Evolutionary conservation across 2,797 vertebrate species (phyloP).

Genomic region (Tinamus major): DNA sequence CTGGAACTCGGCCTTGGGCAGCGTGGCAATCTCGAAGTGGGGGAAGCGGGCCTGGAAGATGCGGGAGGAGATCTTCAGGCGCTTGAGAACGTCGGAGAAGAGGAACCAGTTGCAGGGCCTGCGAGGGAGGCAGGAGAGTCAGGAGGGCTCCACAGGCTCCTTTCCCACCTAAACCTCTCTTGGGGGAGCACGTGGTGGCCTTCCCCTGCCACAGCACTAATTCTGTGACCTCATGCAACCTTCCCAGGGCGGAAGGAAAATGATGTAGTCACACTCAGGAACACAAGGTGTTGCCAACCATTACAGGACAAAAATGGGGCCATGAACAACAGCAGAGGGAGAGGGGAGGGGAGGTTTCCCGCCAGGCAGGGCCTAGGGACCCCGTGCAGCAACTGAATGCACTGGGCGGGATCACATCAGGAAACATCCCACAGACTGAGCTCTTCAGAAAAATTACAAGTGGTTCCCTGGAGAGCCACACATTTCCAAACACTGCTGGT

Average conservation of each 20-base stretch:
- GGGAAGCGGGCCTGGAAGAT: conserved; percentile 96
- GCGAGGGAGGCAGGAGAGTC: background rate
- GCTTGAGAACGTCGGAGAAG: conserved; percentile 91
- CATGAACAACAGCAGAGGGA: background rate
- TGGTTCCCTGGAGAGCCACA: background rate
- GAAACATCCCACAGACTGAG: background rate
- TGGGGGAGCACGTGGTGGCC: too few relatives aligned
- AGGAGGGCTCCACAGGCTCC: accelerated
- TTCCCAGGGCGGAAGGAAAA: background rate
- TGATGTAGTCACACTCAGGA: background rate
- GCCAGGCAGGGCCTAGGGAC: background rate
- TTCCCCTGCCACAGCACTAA: background rate
- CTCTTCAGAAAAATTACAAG: background rate
- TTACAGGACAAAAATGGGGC: background rate
- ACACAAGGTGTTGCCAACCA: background rate
- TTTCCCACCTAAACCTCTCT: background rate
- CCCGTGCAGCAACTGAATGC: background rate
- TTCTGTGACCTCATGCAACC: background rate
- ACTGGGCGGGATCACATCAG: background rate
- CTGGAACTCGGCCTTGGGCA: conserved; percentile 88
- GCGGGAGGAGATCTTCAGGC: conserved; percentile 92
- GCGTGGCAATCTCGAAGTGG: conserved; percentile 90
- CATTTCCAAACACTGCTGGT: background rate
- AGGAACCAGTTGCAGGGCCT: conserved; percentile 99
- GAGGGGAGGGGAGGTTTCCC: background rate